Conservation (phyloP, 2,888 invertebrate genomes). For the Dynastes maya region DNA sequence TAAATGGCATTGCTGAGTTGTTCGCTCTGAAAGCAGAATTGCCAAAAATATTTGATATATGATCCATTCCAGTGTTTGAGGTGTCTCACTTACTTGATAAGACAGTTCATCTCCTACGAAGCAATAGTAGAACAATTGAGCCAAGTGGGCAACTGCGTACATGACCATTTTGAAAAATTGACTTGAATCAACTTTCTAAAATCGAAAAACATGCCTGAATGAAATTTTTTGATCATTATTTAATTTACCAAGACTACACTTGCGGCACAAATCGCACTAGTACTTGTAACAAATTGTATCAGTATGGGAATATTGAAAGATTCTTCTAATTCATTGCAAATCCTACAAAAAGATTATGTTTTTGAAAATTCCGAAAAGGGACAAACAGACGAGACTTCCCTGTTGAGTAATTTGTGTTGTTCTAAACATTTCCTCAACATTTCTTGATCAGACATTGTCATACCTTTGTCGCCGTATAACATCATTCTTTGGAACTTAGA, state of each 20-base stretch:
- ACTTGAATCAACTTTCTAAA: constrained; percentile 48
- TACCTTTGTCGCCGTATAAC: constrained; percentile 34
- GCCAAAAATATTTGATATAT: not conserved
- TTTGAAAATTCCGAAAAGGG: not conserved
- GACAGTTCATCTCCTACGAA: constrained; percentile 46
- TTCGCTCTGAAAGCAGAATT: constrained; percentile 33
- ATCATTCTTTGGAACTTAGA: constrained; percentile 26
- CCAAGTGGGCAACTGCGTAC: constrained; percentile 44
- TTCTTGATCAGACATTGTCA: constrained; percentile 39
- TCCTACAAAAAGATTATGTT: constrained; percentile 43
- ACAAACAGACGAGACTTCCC: constrained; percentile 40
- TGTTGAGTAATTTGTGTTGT: constrained; percentile 55
- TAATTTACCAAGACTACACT: constrained; percentile 51
- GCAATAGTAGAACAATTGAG: constrained; percentile 50
- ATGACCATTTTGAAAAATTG: constrained; percentile 48
- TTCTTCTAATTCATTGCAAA: constrained; percentile 55
- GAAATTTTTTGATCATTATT: not conserved
- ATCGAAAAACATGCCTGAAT: not conserved
- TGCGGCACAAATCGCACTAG: constrained; percentile 55
- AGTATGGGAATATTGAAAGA: constrained; percentile 50
- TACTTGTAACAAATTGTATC: constrained; percentile 54
- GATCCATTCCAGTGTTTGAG: too few species aligned
- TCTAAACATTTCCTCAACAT: constrained; percentile 53
- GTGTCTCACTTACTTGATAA: constrained; percentile 18
- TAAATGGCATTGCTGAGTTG: constrained; percentile 35